phyloP scores from a whole-genome alignment of 2,888 invertebrate genomes.

The Rhamphomyia laevipes region DNA sequence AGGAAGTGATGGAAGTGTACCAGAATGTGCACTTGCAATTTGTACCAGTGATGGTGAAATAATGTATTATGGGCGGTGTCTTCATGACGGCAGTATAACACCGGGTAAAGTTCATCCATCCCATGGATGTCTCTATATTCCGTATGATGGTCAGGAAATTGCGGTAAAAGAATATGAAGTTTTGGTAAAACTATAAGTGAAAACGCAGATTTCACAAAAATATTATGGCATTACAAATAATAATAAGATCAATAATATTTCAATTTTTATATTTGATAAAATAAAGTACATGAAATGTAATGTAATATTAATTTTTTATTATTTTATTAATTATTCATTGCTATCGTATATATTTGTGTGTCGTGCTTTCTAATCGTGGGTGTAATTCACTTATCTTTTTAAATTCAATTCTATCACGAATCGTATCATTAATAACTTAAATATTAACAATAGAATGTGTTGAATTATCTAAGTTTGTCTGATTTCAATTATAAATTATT shows the following conservation, averaged over 20 bases:
- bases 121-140: conserved; percentile 40
- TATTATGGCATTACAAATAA: conserved; percentile 23
- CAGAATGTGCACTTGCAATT: conserved; percentile 25
- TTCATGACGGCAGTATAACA: conserved; percentile 53
- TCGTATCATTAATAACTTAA: too few species aligned
- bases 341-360: too few species aligned
- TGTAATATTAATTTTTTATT: too few species aligned
- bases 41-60: conserved; percentile 51
- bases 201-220: conserved; percentile 14
- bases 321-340: too few species aligned
- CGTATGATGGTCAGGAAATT: conserved; percentile 37
- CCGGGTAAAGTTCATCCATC: conserved; percentile 54
- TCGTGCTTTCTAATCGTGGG: too few species aligned
- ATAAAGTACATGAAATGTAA: too few species aligned
- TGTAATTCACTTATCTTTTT: too few species aligned
- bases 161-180: conserved; percentile 37
- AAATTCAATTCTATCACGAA: too few species aligned
- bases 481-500: too few species aligned
- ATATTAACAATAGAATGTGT: too few species aligned
- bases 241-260: conserved; percentile 21
- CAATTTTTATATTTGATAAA: too few species aligned
- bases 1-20: conserved; percentile 48
- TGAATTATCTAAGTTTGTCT: too few species aligned
- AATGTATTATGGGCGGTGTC: conserved; percentile 55
- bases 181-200: conserved; percentile 20